Base-by-base conservation (phyloP, 2,797 vertebrate species). In the Rhynchotus rufescens region DNA sequence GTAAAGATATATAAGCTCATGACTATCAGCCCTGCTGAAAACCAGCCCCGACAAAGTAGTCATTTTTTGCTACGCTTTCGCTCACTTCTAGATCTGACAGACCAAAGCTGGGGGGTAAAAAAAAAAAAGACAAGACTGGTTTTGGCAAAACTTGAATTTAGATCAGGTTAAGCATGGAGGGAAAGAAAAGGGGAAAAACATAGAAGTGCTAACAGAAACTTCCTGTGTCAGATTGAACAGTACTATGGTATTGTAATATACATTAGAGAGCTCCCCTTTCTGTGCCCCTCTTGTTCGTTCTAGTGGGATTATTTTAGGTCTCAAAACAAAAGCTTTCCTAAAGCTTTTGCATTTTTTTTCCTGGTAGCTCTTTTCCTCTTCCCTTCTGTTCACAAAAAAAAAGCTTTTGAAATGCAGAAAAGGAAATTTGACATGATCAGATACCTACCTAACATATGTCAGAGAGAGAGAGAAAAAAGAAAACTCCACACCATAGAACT, bases 1-100 rank as follows among this genome's bases (percentile, higher is more conserved):
- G 0, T 28, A 38, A 20, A 52, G 10, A 20, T 25, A 25, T 12
- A 6, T 47, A 21, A 0, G 0, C 9, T 57, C 28, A 13, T 0
- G 0, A 52, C 44, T 59, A 75, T 32, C 28, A 7, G 23, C 21
- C 0, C 0, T 47, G 40, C n/a, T 3, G 42, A 57, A 81, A 57
- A 75, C 30, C 12, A 10, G 52, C 14, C 42, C 44, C 61, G 36
- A 36, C 36, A 45, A 49, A 40, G 49, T 40, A 15, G 12, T 2
- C 11, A 22, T 17, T 66, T 71, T 22, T 40, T 47, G 4, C 30
- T 47, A 42, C 2, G 6, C 5, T 45, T 42, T n/a, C 15, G 16
- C 19, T 15, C 1, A 1, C 3, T 49, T n/a, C 74, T 30, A 20
- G 36, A 57, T 5, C 17, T 40, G 7, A 16, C 1, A 9, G 20